phyloP scores from a whole-genome alignment of 2,888 invertebrate species.

The Papilio elwesi region DNA sequence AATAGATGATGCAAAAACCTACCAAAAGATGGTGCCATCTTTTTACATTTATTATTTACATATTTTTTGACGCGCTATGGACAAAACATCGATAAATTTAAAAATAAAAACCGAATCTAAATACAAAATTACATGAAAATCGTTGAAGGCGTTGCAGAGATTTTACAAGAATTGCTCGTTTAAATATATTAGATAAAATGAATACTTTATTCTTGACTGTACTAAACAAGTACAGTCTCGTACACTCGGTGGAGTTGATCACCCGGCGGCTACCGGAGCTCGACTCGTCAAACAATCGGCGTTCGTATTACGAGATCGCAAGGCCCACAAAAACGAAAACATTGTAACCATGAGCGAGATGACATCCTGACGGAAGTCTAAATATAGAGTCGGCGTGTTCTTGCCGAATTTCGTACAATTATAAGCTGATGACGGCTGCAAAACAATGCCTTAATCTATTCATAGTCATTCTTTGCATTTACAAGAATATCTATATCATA shows the following conservation, averaged over 20 bases:
- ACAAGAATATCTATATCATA: not conserved
- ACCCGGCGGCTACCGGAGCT: not conserved
- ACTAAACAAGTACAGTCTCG: not conserved
- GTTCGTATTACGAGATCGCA: constrained; percentile 43
- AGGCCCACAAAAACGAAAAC: constrained; percentile 48
- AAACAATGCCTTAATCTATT: not conserved
- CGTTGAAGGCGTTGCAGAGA: no score
- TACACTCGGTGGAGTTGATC: not conserved
- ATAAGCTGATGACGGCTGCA: constrained; percentile 2
- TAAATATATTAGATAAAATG: no score
- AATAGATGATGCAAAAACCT: no score
- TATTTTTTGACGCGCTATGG: no score
- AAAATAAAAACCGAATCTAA: no score
- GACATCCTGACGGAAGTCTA: constrained; percentile 38
- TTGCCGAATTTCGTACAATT: constrained; percentile 34
- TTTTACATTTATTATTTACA: no score
- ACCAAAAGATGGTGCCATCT: no score
- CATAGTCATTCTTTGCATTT: not conserved
- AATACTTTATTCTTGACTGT: no score
- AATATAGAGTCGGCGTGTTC: constrained; percentile 39
- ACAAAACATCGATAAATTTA: no score
- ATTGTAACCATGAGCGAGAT: constrained; percentile 45
- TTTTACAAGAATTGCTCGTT: no score
- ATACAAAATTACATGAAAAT: no score
- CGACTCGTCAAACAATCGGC: not conserved